phyloP scores from a whole-genome alignment of 1,140 invertebrate genomes.

The Campoletis sonorensis region DNA sequence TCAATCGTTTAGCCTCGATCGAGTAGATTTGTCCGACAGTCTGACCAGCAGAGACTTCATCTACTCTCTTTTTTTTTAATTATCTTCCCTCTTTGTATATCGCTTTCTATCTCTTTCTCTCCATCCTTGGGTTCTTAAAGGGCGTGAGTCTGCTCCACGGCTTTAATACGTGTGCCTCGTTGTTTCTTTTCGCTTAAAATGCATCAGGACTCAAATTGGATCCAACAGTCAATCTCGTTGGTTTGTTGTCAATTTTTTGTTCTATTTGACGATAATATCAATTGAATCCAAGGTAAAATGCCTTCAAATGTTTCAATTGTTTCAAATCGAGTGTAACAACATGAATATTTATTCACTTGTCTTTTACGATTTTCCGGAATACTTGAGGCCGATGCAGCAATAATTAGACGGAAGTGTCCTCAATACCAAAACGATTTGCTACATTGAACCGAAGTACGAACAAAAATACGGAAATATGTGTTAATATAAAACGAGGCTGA shows the following conservation, averaged over 20 bases:
- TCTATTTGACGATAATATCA: background rate
- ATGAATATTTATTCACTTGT: background rate
- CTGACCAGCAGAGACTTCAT: background rate
- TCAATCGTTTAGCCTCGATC: background rate
- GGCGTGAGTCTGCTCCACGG: background rate
- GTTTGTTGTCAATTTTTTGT: background rate
- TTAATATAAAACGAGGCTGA: background rate
- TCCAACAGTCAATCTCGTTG: background rate
- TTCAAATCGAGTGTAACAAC: background rate
- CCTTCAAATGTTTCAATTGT: background rate
- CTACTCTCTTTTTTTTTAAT: no score
- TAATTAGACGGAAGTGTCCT: background rate
- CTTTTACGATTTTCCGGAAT: background rate
- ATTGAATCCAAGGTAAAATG: background rate
- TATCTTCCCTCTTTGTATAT: background rate
- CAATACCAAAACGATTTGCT: background rate
- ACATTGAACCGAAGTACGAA: background rate
- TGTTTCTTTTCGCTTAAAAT: background rate
- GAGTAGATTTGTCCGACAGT: background rate
- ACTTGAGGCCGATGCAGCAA: background rate
- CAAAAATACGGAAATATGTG: background rate
- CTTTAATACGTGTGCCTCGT: background rate
- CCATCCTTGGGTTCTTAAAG: no score
- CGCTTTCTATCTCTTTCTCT: no score
- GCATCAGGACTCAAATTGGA: background rate